Evolutionary conservation across 1,140 invertebrate species (phyloP), one percentile per base, ranked within the genome.

Genomic region (Heliothis virescens): DNA sequence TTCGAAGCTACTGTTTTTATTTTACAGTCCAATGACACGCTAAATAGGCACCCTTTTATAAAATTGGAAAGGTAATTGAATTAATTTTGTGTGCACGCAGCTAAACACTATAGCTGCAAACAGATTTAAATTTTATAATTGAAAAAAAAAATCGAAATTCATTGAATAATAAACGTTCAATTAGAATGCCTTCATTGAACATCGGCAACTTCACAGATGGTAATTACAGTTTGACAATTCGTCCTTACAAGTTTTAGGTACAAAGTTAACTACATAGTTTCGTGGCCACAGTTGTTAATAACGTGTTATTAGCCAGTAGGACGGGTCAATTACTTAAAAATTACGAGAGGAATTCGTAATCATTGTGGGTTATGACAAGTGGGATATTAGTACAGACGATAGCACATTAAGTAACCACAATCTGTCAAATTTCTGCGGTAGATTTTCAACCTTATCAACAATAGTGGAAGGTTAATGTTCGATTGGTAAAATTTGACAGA

Each of bases 181-280:
- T 29, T 29, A 50, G 67, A 71, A 71, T 71, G 67, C 48, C 63
- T 11, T 13, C 41, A 53, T 13, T 71, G 48, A 26, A 57, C 55
- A 18, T 29, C 55, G 41, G 69, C 41, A 52, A 50, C 41, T 62
- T 59, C 41, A 73, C 71, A 59, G 7, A 18, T 12, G 55, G 18
- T 74, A 74, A 74, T 74, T 74, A 74, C 34, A 60, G 60, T 74
- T 74, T 29, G 34, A 74, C n/a, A 74, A 74, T 67, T 53, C 72
- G 72, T 75, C 57, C 72, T 75, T 48, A 71, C 67, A 71, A 29
- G 5, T 21, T 21, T 2, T 26, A 26, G 21, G 41, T 48, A 48
- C 9, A 3, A n/a, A 2, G 48, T 26, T 53, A 71, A 71, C 47
- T 53, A n/a, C n/a, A n/a, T n/a, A 15, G 48, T 71, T 71, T 71